Base-by-base conservation (phyloP, 2,113 vertebrate genomes). In the Antidorcas marsupialis region DNA sequence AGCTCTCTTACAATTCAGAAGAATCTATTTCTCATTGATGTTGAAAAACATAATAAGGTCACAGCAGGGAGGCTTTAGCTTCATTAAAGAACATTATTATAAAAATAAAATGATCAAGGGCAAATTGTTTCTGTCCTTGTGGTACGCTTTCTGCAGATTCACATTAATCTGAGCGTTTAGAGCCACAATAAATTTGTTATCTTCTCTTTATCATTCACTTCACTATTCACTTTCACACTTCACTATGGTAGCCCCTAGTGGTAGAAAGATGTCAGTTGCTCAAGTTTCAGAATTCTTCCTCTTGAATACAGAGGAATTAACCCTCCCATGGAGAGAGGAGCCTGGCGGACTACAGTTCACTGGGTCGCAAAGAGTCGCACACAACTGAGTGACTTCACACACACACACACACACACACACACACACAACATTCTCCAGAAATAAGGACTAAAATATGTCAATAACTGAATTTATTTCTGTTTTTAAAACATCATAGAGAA, bases 11-110 rank as follows among this genome's bases (percentile, higher is more conserved):
- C 17, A 4, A 98, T 98, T 98, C 81, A 74, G 85, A 60, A 62
- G 94, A 98, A 99, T 98, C 97, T 98, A 97, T 99, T 99, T 98
- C 97, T 93, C 91, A 98, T 59, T 98, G 98, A 98, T 98, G 98
- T 93, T 98, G 92, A 97, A 98, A 99, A 98, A 98, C 95, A 98
- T 98, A 98, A 99, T 99, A 99, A 99, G 98, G 98, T 98, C 98
- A 98, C 99, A 99, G 98, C 98, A 98, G 98, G 99, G 94, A 99
- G 97, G 93, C 89, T 98, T 98, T 97, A 98, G 98, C 98, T 98
- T 99, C 98, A 99, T 99, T 98, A 99, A 98, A 98, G 97, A 97
- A 98, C 97, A 98, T 98, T 98, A 98, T 98, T 98, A 98, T 98
- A 98, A 99, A 98, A 99, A 98, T 96, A 98, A 99, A 98, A 98